Base-by-base conservation (phyloP, 2,888 invertebrate genomes). In the Ceriagrion tenellum region DNA sequence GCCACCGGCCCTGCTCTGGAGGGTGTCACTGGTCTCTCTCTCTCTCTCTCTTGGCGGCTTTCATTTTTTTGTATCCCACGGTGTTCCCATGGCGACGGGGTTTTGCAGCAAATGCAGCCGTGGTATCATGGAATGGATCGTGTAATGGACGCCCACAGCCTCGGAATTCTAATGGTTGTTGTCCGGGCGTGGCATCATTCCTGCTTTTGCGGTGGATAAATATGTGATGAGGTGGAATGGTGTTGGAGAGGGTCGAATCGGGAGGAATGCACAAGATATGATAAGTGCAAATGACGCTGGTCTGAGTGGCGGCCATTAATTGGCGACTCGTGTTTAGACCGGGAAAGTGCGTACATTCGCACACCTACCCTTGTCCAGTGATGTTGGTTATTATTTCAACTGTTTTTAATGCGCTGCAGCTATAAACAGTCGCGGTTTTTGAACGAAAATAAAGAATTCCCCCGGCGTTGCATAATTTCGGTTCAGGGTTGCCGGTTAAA, bases 101-200 rank as follows among this genome's bases (percentile, higher is more conserved):
- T n/a, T 74, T 93, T 63, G 69, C 55, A n/a, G 4, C 89, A 26
- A 47, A 13, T 90, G 55, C 47, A 56, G 55, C n/a, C 20, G 35
- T 12, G 26, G 4, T 10, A 10, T 26, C 26, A 12, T 26, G 56
- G 56, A 59, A 35, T 59, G 55, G 56, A 16, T 56, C 56, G 30
- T 56, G 56, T 91, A n/a, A 35, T 59, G 55, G 30, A 35, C 59
- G 35, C 40, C 55, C 90, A 6, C 81, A 16, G 81, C 13, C 81
- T 81, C 81, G 3, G 81, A 81, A 81, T 81, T 81, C 81, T 81
- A 81, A 81, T 81, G 81, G 81, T 35, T 35, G 30, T 81, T 81
- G 81, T 81, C 81, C 26, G 81, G 81, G 81, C 26, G 30, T 35
- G 81, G 81, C 35, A 35, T 30, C 30, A 35, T 35, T 35, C 30